Evolutionary conservation across 2,113 vertebrate species (phyloP).

Genomic region (Passer domesticus): DNA sequence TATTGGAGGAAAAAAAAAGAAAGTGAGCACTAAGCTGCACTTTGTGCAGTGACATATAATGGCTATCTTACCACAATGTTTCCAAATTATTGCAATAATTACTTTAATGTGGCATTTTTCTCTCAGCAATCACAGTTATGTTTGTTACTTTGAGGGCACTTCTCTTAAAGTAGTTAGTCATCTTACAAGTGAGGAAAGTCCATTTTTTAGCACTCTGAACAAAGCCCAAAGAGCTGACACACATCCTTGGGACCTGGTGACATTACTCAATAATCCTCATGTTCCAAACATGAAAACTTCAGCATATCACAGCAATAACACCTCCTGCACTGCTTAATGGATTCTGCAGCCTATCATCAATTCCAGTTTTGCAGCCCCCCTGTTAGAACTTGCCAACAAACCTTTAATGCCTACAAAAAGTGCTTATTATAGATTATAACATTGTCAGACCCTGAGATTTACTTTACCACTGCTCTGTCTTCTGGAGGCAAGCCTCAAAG

Average conservation of each 20-base stretch:
- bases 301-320: conserved; percentile 1
- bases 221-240: neutral
- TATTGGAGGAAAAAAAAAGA: neutral
- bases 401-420: neutral
- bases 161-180: conserved; percentile 40
- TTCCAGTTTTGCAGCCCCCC: neutral
- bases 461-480: neutral
- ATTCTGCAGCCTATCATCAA: neutral
- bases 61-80: conserved; percentile 2
- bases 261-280: conserved; percentile 9
- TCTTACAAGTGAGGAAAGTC: conserved; percentile 21
- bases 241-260: conserved; percentile 13
- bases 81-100: neutral
- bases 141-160: neutral
- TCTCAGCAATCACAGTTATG: neutral
- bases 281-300: conserved; percentile 30
- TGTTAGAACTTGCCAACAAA: neutral
- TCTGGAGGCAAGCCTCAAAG: neutral
- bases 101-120: conserved; percentile 8
- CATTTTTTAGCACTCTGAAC: conserved; percentile 54
- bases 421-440: neutral
- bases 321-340: neutral
- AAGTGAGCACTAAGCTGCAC: neutral
- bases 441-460: neutral
- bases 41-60: neutral